phyloP scores from a whole-genome alignment of 2,113 vertebrate genomes.

The Hippoglossus stenolepis region DNA sequence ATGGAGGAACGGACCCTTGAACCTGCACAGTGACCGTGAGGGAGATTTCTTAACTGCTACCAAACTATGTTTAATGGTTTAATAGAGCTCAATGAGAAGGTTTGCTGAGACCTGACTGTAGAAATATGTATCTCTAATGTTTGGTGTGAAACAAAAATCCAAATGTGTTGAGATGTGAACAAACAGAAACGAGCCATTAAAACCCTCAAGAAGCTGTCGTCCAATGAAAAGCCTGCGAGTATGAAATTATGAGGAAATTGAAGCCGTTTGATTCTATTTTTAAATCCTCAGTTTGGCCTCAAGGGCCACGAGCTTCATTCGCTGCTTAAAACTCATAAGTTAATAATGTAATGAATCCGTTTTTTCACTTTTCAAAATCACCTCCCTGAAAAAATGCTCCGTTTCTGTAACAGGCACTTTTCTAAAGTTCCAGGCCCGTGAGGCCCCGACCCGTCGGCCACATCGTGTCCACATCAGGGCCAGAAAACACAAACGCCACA shows the following conservation, averaged over 20 bases:
- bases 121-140: constrained; percentile 23
- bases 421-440: not conserved
- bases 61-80: not conserved
- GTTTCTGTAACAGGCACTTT: not conserved
- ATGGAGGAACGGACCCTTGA: not conserved
- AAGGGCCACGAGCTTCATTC: not conserved
- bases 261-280: not conserved
- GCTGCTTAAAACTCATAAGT: not conserved
- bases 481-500: not conserved
- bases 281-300: not conserved
- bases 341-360: constrained; percentile 1
- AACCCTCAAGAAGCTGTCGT: constrained; percentile 13
- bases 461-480: constrained; percentile 1
- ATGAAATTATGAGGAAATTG: not conserved
- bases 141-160: not conserved
- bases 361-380: no score
- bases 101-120: not conserved
- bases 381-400: not conserved
- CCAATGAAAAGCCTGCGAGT: not conserved
- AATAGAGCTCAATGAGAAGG: not conserved
- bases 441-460: not conserved
- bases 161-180: no score
- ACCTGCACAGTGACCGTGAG: not conserved
- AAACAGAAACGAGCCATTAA: not conserved
- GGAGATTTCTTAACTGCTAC: not conserved